Base-by-base conservation (phyloP, 2,888 invertebrate species). In the Chymomyza caudatula region DNA sequence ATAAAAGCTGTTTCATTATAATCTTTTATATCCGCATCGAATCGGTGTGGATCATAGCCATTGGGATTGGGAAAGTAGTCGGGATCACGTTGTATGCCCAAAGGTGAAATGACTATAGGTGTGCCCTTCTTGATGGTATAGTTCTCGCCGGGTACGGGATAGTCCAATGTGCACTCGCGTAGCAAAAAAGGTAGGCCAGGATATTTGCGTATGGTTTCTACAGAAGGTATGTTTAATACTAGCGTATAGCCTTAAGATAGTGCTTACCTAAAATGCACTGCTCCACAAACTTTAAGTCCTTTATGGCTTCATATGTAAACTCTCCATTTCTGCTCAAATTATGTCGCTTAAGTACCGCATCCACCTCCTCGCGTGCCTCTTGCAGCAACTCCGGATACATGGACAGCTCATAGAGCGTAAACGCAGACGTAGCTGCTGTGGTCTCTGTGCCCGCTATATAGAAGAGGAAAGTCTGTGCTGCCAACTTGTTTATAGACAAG, bases 371-470 rank as follows among this genome's bases (percentile, higher is more conserved):
- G 53, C 85, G 75, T 0, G 87, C 78, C 60, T 78, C 88, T 22
- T 85, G 69, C 53, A 90, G 87, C 2, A 90, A 60, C 0, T 89
- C 86, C n/a, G 86, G 87, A 75, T 90, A 78, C 43, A 87, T 76
- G 0, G 91, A 87, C 3, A 91, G 74, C 65, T 90, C 88, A 61
- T 88, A 90, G 4, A 90, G 65, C 2, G 86, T 85, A 66, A 86
- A 90, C 29, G 89, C 79, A 6, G 90, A 72, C 1, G 90, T 85
- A 2, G 89, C 85, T 0, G 90, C 86, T 1, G 90, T 88, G 0
- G 91, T 90, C 69, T 91, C 91, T 15, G 87, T 88, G 0, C 91
- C 91, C n/a, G 90, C 91, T 3, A 89, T 63, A 61, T 89, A 90
- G 67, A 91, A 90, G 4, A 90, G 57, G 37, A 89, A 86, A 0